Base-by-base conservation (phyloP, 2,797 vertebrate species). In the Knipowitschia caucasica region DNA sequence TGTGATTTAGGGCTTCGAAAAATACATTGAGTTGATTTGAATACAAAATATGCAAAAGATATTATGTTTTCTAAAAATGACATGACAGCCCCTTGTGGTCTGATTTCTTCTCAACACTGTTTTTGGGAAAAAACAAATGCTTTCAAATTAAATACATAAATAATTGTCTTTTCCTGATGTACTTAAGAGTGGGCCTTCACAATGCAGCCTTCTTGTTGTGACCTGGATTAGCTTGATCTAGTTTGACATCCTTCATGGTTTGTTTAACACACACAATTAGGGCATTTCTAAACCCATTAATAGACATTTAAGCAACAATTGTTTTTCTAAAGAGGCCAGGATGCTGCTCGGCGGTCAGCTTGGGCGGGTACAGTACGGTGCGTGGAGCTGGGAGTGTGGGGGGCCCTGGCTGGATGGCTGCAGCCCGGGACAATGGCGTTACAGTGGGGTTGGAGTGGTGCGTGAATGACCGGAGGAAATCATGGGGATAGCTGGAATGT, bases 401-500 rank as follows among this genome's bases (percentile, higher is more conserved):
- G 78, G 82, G 71, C 68, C n/a, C 81, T 63, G 77, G 71, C 26
- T 34, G 30, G 79, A 75, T 56, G 67, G 74, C 64, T 74, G 67
- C 86, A 45, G 56, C 7, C 43, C 71, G 80, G 87, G 84, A 82
- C 86, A 90, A 77, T 79, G 71, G 72, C 82, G 89, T 83, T 87
- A 89, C 87, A 85, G 80, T 86, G 76, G 78, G 74, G 73, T 83
- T 80, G 29, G 81, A 82, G 81, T 81, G 58, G 57, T 81, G 80
- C 78, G 86, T 85, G 84, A 88, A 83, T 87, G 86, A 85, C 81
- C 76, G 74, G 77, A 91, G 91, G 90, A 94, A 93, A 89, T 89
- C 86, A 72, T 72, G 71, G 87, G 83, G 87, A 84, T 80, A 85
- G 68, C 73, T 88, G 92, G 94, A 95, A 96, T 95, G 92, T 90